A percentile compares a stretch with the other conserved stretches of the same genome.
Conservation (phyloP, 2,888 invertebrate genomes). For the Aromia moschata region DNA sequence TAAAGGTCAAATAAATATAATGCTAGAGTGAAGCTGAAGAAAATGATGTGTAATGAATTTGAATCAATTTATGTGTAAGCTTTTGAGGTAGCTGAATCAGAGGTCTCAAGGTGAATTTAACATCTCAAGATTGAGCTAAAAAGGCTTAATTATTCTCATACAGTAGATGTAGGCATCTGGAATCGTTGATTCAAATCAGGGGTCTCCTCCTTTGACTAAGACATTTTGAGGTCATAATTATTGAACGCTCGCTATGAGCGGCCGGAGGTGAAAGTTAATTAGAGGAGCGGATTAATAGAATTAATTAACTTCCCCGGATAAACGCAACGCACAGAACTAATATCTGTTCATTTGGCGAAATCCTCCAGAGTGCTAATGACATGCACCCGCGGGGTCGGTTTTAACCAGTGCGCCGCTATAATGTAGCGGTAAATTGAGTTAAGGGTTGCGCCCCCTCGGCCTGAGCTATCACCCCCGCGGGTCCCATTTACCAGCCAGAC, state of each 20-base stretch:
- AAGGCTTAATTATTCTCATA: too few relatives aligned
- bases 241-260: background rate
- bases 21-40: too few relatives aligned
- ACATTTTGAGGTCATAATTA: too few relatives aligned
- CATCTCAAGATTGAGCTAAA: too few relatives aligned
- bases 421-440: conserved; percentile 64
- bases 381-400: conserved; percentile 49
- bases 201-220: too few relatives aligned
- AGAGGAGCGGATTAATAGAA: conserved; percentile 9
- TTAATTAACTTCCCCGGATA: conserved; percentile 6
- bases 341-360: conserved; percentile 28
- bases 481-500: conserved; percentile 63
- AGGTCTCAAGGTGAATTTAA: too few relatives aligned
- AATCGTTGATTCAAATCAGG: too few relatives aligned
- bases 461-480: conserved; percentile 63
- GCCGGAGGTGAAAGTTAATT: background rate
- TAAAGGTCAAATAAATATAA: too few relatives aligned
- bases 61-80: too few relatives aligned
- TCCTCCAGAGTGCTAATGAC: conserved; percentile 45
- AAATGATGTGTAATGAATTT: too few relatives aligned
- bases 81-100: too few relatives aligned
- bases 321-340: conserved; percentile 16
- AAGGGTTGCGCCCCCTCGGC: conserved; percentile 44
- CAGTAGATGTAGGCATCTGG: too few relatives aligned
- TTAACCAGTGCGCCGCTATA: conserved; percentile 62